A percentile compares a stretch with the other conserved stretches of the same genome.
These are phyloP conservation scores for Catharus ustulatus DNA, from an alignment of 2,797 vertebrate species.

Conservation along the genomic window DNA sequence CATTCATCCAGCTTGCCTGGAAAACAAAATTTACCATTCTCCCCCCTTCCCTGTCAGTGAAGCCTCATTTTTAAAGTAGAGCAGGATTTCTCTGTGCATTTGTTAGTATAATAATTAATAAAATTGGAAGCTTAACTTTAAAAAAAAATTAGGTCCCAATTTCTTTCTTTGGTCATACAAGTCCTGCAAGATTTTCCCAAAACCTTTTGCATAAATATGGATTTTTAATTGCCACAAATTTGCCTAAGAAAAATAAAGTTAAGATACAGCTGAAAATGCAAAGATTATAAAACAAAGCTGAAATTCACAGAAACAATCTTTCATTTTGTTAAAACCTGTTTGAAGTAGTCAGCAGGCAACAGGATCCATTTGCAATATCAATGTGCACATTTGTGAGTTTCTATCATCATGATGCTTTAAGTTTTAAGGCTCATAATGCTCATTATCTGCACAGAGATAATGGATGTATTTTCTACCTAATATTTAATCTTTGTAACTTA, in stretches of 20 bases:
- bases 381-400: background rate
- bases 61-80: background rate
- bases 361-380: background rate
- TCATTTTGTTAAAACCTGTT: background rate
- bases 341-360: background rate
- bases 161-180: background rate
- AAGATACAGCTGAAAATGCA: background rate
- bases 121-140: background rate
- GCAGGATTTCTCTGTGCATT: background rate
- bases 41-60: background rate
- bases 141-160: background rate
- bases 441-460: background rate
- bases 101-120: background rate
- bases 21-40: background rate
- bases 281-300: background rate
- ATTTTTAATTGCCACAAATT: background rate
- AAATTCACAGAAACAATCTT: background rate
- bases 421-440: too few relatives aligned
- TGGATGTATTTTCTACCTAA: background rate
- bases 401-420: background rate
- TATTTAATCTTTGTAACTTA: background rate
- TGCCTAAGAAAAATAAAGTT: background rate
- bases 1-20: background rate
- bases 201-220: fast-evolving
- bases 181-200: background rate